Evolutionary conservation across 2,797 vertebrate genomes (phyloP).

Genomic region (Capromys pilorides): DNA sequence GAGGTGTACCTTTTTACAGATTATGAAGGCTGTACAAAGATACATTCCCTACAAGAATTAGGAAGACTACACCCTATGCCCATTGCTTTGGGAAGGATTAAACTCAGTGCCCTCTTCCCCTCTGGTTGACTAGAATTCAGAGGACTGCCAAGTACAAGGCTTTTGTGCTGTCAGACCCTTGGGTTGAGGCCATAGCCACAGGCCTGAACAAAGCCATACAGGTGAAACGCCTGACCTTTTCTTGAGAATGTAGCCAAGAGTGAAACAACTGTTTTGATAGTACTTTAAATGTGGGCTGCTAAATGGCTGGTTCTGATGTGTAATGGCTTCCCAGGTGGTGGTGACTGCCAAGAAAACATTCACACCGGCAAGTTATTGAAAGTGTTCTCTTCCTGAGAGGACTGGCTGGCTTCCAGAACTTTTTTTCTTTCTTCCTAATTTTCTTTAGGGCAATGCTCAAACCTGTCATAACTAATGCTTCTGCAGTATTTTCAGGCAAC

Average conservation of each 20-base stretch:
- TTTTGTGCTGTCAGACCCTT: background rate
- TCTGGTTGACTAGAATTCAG: background rate
- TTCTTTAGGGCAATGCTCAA: background rate
- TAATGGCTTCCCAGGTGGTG: constrained; percentile 14
- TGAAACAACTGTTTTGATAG: constrained; percentile 32
- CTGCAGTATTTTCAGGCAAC: constrained; percentile 38
- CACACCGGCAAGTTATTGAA: background rate
- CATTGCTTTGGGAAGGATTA: background rate
- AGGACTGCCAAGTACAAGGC: background rate
- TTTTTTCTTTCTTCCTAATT: background rate
- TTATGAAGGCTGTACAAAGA: background rate
- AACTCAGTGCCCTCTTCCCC: background rate
- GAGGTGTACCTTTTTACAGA: background rate
- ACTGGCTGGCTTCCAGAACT: constrained; percentile 46
- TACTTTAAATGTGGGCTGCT: constrained; percentile 52
- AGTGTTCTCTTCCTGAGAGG: background rate
- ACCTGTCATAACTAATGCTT: constrained; percentile 50
- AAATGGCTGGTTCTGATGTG: background rate
- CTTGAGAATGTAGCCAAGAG: constrained; percentile 45
- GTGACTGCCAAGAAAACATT: constrained; percentile 45
- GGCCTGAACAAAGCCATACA: background rate
- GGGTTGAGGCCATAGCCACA: constrained; percentile 12
- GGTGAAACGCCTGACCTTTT: constrained; percentile 26
- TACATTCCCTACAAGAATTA: background rate
- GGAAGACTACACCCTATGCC: background rate